Percentiles rank a stretch among this genome's conserved stretches.
These are phyloP conservation scores for Smittia sp. DNA, from an alignment of 2,888 invertebrate species.

Conservation along the genomic window DNA sequence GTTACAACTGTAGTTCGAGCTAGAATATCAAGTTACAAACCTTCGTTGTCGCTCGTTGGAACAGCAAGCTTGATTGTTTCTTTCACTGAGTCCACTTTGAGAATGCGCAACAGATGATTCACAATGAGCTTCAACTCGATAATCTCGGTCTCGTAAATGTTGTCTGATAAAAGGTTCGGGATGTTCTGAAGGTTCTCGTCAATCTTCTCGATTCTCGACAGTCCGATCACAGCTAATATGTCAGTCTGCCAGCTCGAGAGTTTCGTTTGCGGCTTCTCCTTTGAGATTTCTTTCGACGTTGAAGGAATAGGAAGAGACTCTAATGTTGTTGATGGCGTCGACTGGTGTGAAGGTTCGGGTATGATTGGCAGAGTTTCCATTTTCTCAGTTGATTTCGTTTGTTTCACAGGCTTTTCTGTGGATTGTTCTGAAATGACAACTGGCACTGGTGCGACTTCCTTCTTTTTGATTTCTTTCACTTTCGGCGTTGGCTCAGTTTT, in stretches of 20 bases:
- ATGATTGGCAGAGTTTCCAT: too few relatives aligned
- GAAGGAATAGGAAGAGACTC: neutral
- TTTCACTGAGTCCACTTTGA: neutral
- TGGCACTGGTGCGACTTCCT: too few relatives aligned
- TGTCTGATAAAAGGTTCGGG: constrained; percentile 1
- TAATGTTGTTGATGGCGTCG: neutral
- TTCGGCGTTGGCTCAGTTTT: too few relatives aligned
- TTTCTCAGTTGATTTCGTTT: too few relatives aligned
- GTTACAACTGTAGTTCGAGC: too few relatives aligned
- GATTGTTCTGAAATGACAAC: too few relatives aligned
- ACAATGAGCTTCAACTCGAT: constrained; percentile 23
- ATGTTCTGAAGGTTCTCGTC: constrained; percentile 23
- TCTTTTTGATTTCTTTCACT: too few relatives aligned
- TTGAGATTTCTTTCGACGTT: neutral
- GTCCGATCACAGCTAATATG: neutral
- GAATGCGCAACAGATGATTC: neutral
- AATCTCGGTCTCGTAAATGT: constrained; percentile 18
- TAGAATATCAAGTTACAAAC: neutral
- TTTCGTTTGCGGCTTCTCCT: neutral
- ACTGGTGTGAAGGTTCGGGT: too few relatives aligned
- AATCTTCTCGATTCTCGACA: constrained; percentile 7
- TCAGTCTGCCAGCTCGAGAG: neutral
- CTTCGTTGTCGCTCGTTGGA: neutral
- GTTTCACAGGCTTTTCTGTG: too few relatives aligned
- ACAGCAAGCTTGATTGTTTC: neutral